Evolutionary conservation across 2,888 invertebrate genomes (phyloP), one percentile per base, ranked within the genome.

Genomic region (Polylopha cassiicola): DNA sequence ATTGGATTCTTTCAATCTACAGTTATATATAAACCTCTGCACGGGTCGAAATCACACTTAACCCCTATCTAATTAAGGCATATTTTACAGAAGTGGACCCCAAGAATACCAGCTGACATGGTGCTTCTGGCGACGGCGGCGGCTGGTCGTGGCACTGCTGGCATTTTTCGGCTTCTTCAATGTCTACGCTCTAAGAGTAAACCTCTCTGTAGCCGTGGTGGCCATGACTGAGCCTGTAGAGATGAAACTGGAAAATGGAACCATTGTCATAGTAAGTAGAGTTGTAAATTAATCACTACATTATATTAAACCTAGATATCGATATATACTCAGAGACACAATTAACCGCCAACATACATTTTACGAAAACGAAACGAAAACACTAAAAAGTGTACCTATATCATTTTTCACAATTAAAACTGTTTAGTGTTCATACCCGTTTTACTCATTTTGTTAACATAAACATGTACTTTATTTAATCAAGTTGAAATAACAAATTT

Each of bases 181-280:
- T 56, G 91, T 93, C 2, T 95, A 95, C 69, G 90, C 94, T 3
- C 76, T 95, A 43, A 86, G 95, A 22, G 95, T 95, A 3, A 97
- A 96, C 80, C 87, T 98, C 49, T 96, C 95, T 50, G 94, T 98
- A 8, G 97, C 95, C 2, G 94, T 98, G 51, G 95, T 98, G 24
- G 95, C 95, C 46, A 98, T 98, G 97, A 95, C 93, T 0, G 90
- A 92, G 58, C 88, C 91, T 13, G 81, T 88, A 44, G 89, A 88
- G 29, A 87, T 88, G 3, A 76, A 80, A 22, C 76, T 89, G 39
- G 88, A 86, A 1, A 89, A 91, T 53, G 93, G 92, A n/a, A 89
- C 88, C 0, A 64, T 87, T 27, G 79, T 85, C 36, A 72, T 76
- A 53, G 90, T 89, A 63, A 88, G 87, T 76, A 26, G 21, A 31